phyloP scores from a whole-genome alignment of 1,140 invertebrate genomes.

The Euura saliciscinereae region DNA sequence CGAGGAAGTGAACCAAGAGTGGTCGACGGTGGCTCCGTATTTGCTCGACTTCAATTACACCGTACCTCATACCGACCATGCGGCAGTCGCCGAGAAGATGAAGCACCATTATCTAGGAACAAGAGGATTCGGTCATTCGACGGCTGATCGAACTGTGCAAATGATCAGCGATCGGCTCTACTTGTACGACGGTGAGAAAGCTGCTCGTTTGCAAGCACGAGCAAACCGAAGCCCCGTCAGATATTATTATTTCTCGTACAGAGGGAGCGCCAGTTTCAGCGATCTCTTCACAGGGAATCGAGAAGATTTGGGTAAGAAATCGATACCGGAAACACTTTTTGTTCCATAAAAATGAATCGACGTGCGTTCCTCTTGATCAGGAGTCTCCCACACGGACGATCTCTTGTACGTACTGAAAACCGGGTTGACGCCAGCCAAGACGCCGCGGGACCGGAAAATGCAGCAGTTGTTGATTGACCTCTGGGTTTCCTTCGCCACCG shows the following conservation, averaged over 20 bases:
- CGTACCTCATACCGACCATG: slow-evolving; percentile 12
- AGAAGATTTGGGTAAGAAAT: slow-evolving; percentile 57
- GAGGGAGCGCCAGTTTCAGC: slow-evolving; percentile 52
- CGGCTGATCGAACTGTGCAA: slow-evolving; percentile 42
- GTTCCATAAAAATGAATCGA: not conserved
- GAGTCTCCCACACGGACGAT: slow-evolving; percentile 69
- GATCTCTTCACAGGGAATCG: slow-evolving; percentile 44
- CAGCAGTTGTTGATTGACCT: slow-evolving; percentile 60
- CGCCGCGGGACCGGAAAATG: slow-evolving; percentile 58
- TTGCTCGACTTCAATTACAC: slow-evolving; percentile 11
- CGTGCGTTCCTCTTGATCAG: slow-evolving; percentile 41
- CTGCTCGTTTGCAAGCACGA: slow-evolving; percentile 62
- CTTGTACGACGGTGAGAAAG: slow-evolving; percentile 60
- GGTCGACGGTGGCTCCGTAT: slow-evolving; percentile 1
- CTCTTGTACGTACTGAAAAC: slow-evolving; percentile 50
- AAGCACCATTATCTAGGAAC: slow-evolving; percentile 15
- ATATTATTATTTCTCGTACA: slow-evolving; percentile 60
- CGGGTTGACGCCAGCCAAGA: slow-evolving; percentile 41
- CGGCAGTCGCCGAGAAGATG: not conserved
- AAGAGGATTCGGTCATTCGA: slow-evolving; percentile 45
- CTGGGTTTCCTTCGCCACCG: slow-evolving; percentile 61
- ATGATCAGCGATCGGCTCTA: slow-evolving; percentile 67
- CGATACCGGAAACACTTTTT: no score
- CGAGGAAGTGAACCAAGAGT: slow-evolving; percentile 8
- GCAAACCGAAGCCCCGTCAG: slow-evolving; percentile 64